Conservation (phyloP, 23 tunicate genomes). For the Styela plicata region DNA sequence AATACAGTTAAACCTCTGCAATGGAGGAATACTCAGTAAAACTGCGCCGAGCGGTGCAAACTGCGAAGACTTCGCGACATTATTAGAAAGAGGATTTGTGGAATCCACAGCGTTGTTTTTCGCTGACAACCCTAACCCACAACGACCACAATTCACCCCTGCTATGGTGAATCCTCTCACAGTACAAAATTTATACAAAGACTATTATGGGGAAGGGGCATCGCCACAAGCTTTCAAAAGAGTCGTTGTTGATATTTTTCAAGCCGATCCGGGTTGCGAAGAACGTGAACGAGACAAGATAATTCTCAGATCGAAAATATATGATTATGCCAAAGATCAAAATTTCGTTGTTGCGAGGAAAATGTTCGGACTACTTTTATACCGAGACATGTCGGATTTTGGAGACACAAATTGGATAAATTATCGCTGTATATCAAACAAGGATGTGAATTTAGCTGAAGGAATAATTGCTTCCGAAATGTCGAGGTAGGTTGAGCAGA, state of each 20-base stretch:
- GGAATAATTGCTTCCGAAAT: conserved; percentile 27
- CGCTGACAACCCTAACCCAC: conserved; percentile 41
- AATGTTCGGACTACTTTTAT: conserved; percentile 42
- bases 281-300: conserved; percentile 27
- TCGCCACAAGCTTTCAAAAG: conserved; percentile 31
- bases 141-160: background rate
- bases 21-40: background rate
- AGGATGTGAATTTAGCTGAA: conserved; percentile 15
- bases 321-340: conserved; percentile 29
- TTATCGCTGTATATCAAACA: conserved; percentile 15
- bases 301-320: conserved; percentile 27
- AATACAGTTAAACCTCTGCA: background rate
- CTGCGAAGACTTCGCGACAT: conserved; percentile 20
- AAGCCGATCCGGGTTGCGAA: conserved; percentile 38
- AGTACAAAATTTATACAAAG: conserved; percentile 19
- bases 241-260: conserved; percentile 9
- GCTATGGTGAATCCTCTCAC: conserved; percentile 20
- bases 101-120: conserved; percentile 28
- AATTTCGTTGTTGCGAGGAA: conserved; percentile 39
- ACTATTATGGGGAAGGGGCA: conserved; percentile 36
- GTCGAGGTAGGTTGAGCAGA: conserved; percentile 34
- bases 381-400: conserved; percentile 28
- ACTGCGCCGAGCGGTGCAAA: background rate
- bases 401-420: conserved; percentile 5
- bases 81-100: conserved; percentile 27